Evolutionary conservation across 2,113 vertebrate genomes (phyloP).

Genomic region (Nycticorax nycticorax): DNA sequence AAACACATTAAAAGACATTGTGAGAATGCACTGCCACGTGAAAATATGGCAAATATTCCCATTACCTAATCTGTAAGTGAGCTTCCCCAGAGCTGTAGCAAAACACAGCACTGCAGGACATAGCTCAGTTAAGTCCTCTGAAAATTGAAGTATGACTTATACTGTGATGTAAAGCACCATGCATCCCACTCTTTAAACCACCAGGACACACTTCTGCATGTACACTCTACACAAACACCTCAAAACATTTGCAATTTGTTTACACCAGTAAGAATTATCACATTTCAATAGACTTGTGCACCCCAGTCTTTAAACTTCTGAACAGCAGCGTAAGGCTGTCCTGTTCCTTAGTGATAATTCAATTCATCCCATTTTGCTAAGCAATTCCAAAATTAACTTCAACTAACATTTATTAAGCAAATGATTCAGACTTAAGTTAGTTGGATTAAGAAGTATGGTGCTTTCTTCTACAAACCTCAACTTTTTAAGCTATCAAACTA

Average conservation of each 20-base stretch:
- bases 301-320: neutral
- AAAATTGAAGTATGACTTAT: accelerated
- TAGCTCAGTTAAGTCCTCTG: neutral
- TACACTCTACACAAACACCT: neutral
- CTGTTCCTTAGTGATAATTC: neutral
- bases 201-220: neutral
- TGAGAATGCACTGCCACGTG: neutral
- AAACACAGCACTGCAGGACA: neutral
- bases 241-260: neutral
- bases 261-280: neutral
- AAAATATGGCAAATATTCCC: neutral
- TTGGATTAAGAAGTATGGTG: neutral
- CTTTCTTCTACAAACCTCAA: neutral
- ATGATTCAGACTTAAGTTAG: neutral
- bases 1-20: neutral
- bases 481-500: neutral
- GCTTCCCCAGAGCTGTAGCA: neutral
- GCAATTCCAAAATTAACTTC: neutral
- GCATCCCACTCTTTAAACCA: neutral
- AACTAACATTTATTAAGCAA: neutral
- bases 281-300: neutral
- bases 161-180: neutral
- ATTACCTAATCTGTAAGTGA: neutral
- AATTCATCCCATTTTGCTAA: neutral
- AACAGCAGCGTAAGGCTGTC: neutral